Evolutionary conservation across 2,113 vertebrate genomes (phyloP), one percentile per base, ranked within the genome.

Genomic region (Onychostruthus taczanowskii): DNA sequence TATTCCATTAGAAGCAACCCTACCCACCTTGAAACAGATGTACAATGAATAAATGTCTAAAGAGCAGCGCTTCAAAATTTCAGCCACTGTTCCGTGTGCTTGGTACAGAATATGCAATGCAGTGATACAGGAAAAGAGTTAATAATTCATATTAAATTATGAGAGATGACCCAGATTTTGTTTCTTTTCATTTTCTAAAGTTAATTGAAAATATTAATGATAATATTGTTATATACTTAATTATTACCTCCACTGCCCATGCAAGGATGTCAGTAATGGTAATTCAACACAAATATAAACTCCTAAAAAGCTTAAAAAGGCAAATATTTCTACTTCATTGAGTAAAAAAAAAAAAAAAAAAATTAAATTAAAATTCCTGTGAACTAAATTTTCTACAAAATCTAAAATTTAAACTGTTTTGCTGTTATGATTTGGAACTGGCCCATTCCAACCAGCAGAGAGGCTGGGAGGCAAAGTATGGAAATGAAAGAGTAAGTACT

Each of bases 391-490:
- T 80, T 86, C 35, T 58, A 43, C 31, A 59, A 85, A 68, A 55
- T 46, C 37, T 56, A n/a, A 24, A 58, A 24, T 63, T 50, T 9
- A 63, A 46, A n/a, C 24, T 24, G 1, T 19, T 44, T 35, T 0
- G 11, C 24, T 24, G 1, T 19, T 44, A 44, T 0, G 11, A 43
- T 33, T 46, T 20, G 2, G 17, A 78, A n/a, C 9, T 24, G 17
- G 10, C 11, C 46, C 11, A 5, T 37, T 16, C 7, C n/a, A 64
- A 13, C 22, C 11, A 5, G 55, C 28, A 69, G 39, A 76, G 10
- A 35, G 7, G 17, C 12, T 55, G 28, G 19, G 31, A 55, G 10
- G 4, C 28, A 82, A 74, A 64, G 12, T 5, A 23, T 11, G 23
- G 22, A 69, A 55, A 41, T 64, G 46, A 85, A 49, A 64, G n/a